Percentiles rank a stretch among this genome's conserved stretches.
Evolutionary conservation across 2,797 vertebrate species (phyloP).

Genomic region (Microctenopoma stevenorrisi): DNA sequence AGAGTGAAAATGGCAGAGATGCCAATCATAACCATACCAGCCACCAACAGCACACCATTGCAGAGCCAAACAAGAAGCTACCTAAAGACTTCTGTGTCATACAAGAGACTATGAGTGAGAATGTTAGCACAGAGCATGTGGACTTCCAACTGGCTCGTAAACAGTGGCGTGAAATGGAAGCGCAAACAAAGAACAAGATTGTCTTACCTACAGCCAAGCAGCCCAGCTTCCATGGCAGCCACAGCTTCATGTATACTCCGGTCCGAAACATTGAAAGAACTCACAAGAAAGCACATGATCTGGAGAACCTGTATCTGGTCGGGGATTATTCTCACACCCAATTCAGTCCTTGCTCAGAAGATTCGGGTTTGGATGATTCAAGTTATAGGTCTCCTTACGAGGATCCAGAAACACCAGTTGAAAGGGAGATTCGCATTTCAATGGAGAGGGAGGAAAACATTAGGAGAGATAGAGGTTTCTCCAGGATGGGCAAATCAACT

Average conservation of each 20-base stretch:
- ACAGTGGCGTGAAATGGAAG: constrained; percentile 86
- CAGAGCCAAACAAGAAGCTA: constrained; percentile 78
- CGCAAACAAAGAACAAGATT: constrained; percentile 80
- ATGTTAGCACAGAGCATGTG: constrained; percentile 86
- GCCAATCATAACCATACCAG: constrained; percentile 50
- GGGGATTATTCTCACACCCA: constrained; percentile 79
- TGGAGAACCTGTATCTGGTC: constrained; percentile 76
- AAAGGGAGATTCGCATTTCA: constrained; percentile 82
- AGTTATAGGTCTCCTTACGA: constrained; percentile 83
- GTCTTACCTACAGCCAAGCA: constrained; percentile 73
- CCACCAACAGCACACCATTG: constrained; percentile 40
- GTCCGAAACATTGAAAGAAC: constrained; percentile 83
- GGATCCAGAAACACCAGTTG: constrained; percentile 81
- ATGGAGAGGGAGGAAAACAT: constrained; percentile 81
- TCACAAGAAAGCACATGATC: constrained; percentile 74
- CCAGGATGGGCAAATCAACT: constrained; percentile 76
- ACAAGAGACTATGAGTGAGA: constrained; percentile 85
- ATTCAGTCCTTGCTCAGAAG: constrained; percentile 86
- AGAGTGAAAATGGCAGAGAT: constrained; percentile 77
- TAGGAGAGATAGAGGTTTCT: constrained; percentile 76
- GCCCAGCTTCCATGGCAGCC: constrained; percentile 77
- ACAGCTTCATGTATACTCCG: constrained; percentile 86
- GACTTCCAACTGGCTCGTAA: constrained; percentile 85
- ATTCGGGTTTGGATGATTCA: constrained; percentile 84
- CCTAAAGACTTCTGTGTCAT: constrained; percentile 88